phyloP scores from a whole-genome alignment of 1,140 invertebrate species.

The Geopemphigus sp. region DNA sequence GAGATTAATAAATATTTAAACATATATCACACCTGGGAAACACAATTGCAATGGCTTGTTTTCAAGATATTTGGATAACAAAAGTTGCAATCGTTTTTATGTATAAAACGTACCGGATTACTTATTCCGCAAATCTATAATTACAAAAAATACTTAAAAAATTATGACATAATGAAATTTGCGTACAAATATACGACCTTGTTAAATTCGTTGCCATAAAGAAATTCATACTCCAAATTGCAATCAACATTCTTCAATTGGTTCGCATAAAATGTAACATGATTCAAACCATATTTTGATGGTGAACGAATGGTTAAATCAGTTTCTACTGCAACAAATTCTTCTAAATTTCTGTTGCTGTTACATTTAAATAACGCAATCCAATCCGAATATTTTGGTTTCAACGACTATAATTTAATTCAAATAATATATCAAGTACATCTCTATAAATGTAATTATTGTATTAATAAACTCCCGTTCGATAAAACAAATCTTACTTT shows the following conservation, averaged over 20 bases:
- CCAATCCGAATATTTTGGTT: slow-evolving; percentile 18
- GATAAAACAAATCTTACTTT: slow-evolving; percentile 8
- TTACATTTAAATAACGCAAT: slow-evolving; percentile 34
- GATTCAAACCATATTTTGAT: background rate
- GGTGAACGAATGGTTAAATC: slow-evolving; percentile 7
- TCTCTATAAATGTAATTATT: too few relatives aligned
- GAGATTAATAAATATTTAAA: background rate
- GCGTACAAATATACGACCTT: background rate
- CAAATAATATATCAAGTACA: background rate
- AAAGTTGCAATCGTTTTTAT: slow-evolving; percentile 25
- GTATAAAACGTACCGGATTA: slow-evolving; percentile 25
- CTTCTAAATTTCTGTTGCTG: slow-evolving; percentile 33
- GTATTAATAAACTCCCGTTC: background rate
- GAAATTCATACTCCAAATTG: slow-evolving; percentile 24
- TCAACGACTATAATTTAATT: slow-evolving; percentile 17
- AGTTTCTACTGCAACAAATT: slow-evolving; percentile 31
- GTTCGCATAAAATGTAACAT: background rate
- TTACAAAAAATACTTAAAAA: background rate
- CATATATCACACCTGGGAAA: background rate
- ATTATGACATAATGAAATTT: too few relatives aligned
- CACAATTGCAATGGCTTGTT: background rate
- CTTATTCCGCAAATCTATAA: slow-evolving; percentile 38
- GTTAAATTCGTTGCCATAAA: slow-evolving; percentile 34
- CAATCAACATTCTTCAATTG: slow-evolving; percentile 25
- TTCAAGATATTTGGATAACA: background rate